A percentile compares a stretch with the other conserved stretches of the same genome.
phyloP scores from a whole-genome alignment of 2,888 invertebrate genomes.

The Pimpla rufipes region DNA sequence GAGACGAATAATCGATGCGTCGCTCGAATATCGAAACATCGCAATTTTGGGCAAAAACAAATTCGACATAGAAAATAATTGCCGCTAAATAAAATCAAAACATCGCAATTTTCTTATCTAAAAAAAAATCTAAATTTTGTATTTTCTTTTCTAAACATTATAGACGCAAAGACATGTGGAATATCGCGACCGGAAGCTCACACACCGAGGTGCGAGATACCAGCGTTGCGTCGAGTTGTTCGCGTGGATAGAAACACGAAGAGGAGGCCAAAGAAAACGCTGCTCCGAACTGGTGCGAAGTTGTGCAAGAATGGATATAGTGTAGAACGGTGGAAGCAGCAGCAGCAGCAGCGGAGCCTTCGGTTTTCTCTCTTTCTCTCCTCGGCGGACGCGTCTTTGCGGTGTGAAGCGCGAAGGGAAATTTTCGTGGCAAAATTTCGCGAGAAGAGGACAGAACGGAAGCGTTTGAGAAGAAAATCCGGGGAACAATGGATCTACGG shows the following conservation, averaged over 20 bases:
- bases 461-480: not conserved
- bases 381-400: not conserved
- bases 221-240: slow-evolving; percentile 48
- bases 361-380: not conserved
- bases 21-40: not conserved
- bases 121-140: not conserved
- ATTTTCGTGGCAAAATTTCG: not conserved
- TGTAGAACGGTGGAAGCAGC: slow-evolving; percentile 35
- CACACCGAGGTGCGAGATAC: slow-evolving; percentile 8
- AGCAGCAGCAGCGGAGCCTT: not conserved
- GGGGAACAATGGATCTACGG: slow-evolving; percentile 79
- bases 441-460: no score
- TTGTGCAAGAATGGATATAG: slow-evolving; percentile 62
- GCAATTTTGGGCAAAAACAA: not conserved
- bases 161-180: slow-evolving; percentile 33
- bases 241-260: slow-evolving; percentile 37
- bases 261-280: slow-evolving; percentile 11
- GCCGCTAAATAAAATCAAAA: not conserved
- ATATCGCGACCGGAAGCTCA: slow-evolving; percentile 27
- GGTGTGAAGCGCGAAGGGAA: not conserved
- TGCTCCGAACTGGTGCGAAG: not conserved
- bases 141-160: not conserved
- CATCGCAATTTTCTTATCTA: not conserved
- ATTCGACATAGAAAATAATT: not conserved
- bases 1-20: no score